These are phyloP conservation scores for Sipha maydis DNA, from an alignment of 2,888 invertebrate genomes.

Conservation along the genomic window DNA sequence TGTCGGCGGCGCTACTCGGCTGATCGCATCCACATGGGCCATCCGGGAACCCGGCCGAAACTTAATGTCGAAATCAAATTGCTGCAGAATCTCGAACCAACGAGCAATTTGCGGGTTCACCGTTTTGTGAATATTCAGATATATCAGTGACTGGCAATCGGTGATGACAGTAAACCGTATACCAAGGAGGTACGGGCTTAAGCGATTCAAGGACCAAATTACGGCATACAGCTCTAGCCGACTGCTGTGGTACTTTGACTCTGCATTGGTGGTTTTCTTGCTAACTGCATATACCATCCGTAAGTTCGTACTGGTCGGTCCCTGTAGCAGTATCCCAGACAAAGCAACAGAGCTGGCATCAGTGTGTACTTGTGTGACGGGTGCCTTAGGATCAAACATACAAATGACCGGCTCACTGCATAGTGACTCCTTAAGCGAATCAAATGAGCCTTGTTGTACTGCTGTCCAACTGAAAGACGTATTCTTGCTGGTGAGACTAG, in stretches of 20 bases:
- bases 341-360: conserved; percentile 63
- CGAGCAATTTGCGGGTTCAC: not conserved
- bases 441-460: conserved; percentile 6
- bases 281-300: conserved; percentile 63
- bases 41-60: not conserved
- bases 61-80: conserved; percentile 12
- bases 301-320: conserved; percentile 62
- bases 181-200: not conserved
- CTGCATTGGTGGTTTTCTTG: conserved; percentile 63
- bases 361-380: conserved; percentile 59
- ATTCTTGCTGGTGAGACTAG: conserved; percentile 16
- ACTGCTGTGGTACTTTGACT: conserved; percentile 63
- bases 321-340: conserved; percentile 64
- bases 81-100: not conserved
- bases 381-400: conserved; percentile 65
- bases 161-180: not conserved
- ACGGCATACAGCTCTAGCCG: conserved; percentile 65
- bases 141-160: not conserved
- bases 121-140: not conserved
- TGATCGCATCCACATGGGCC: not conserved
- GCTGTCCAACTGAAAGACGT: not conserved
- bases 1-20: not conserved
- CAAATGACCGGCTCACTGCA: conserved; percentile 65
- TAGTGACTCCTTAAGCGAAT: conserved; percentile 51
- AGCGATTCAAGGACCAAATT: conserved; percentile 1